phyloP scores from a whole-genome alignment of 2,113 vertebrate species.

The Corythoichthys haematopterus region DNA sequence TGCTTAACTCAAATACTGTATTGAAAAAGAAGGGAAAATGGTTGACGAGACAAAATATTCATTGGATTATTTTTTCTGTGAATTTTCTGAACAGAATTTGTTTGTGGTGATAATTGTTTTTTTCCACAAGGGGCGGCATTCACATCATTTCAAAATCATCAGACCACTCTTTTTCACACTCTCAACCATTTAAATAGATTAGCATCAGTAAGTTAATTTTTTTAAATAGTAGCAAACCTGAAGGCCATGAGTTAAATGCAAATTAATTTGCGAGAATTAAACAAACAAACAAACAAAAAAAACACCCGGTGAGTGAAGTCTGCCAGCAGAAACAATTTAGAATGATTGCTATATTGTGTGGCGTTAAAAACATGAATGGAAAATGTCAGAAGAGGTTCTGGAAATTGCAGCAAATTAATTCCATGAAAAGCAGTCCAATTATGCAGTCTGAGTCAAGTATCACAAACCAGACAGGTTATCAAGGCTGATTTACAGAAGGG shows the following conservation, averaged over 20 bases:
- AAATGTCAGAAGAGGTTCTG: not conserved
- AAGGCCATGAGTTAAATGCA: not conserved
- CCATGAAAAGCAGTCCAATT: not conserved
- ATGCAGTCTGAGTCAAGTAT: not conserved
- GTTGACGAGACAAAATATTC: conserved; percentile 15
- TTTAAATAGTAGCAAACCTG: not conserved
- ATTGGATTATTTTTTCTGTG: conserved; percentile 9
- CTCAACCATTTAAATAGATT: not conserved
- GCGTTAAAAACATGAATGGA: not conserved
- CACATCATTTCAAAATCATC: not conserved
- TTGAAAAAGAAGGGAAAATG: conserved; percentile 27
- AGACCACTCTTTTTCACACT: not conserved
- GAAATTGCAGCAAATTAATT: not conserved
- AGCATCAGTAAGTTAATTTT: not conserved
- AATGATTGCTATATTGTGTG: not conserved
- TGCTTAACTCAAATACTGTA: conserved; percentile 12
- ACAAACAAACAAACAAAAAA: not conserved
- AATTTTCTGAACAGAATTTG: conserved; percentile 18
- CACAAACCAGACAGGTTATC: not conserved
- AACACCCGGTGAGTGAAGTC: not conserved
- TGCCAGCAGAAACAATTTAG: not conserved
- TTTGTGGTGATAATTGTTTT: not conserved
- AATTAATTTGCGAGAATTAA: not conserved
- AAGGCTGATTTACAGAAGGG: not conserved
- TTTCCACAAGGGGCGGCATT: conserved; percentile 2